A percentile compares a stretch with the other conserved stretches of the same genome.
Evolutionary conservation across 2,113 vertebrate species (phyloP).

Genomic region (Rousettus leschenaultii): DNA sequence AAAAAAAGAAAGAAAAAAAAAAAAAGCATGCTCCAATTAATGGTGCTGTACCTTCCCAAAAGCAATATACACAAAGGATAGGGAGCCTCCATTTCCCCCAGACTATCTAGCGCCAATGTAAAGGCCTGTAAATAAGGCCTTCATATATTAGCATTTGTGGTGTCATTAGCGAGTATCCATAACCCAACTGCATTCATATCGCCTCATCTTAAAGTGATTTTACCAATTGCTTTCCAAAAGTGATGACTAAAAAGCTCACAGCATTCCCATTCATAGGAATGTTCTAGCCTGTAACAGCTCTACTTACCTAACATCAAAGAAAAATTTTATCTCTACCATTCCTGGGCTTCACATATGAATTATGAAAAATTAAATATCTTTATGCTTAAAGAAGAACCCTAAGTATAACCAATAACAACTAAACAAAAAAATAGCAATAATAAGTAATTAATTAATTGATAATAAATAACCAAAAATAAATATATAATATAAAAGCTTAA

Average conservation of each 20-base stretch:
- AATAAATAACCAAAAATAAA: neutral
- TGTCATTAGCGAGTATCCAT: neutral
- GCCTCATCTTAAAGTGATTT: neutral
- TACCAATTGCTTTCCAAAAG: neutral
- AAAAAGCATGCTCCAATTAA: neutral
- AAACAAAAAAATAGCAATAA: neutral
- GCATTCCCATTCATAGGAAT: neutral
- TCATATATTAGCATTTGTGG: neutral
- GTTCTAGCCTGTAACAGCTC: neutral
- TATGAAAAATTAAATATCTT: neutral
- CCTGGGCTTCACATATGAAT: neutral
- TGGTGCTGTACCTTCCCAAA: neutral
- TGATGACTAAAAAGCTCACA: neutral
- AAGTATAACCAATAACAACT: neutral
- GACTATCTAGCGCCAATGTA: neutral
- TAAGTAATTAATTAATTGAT: too few relatives aligned
- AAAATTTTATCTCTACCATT: rapidly evolving
- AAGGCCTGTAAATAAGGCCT: neutral
- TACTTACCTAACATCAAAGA: neutral
- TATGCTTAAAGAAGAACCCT: neutral
- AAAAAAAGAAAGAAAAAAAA: neutral
- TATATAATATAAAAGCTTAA: neutral
- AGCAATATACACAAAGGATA: neutral
- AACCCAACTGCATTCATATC: neutral
- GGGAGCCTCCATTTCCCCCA: neutral